Base-by-base conservation (phyloP, 2,888 invertebrate species). In the Epirrhoe alternata region DNA sequence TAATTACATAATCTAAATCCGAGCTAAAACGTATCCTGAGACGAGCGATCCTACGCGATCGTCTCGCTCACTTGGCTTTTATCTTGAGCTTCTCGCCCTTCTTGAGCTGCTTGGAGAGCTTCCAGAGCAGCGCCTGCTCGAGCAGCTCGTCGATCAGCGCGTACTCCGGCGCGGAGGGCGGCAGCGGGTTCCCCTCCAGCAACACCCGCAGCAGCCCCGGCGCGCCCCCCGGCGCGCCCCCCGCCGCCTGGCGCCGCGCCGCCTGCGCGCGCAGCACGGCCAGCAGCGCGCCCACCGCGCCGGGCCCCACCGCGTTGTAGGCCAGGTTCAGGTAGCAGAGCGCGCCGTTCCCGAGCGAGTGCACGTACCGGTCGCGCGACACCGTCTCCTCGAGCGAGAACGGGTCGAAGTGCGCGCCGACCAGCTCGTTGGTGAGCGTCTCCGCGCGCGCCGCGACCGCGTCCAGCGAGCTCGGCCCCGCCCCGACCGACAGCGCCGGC, bases 301-400 rank as follows among this genome's bases (percentile, higher is more conserved):
- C 5, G 61, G 64, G 70, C 6, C 73, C 70, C 33, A 82, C 68
- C n/a, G 67, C 16, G 66, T 82, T 82, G 69, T 76, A 72, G 57
- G 76, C 70, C 47, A 81, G 57, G 63, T 77, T 79, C 54, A 81
- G 68, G 47, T 57, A 76, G 55, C 73, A 67, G 50, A 81, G 74
- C 14, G 49, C 35, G 51, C 66, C 24, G 69, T 81, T 80, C 5
- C 81, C 81, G 5, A 55, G 24, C 30, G 69, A 80, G 71, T 66
- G 69, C 52, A 71, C 10, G 24, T 47, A 45, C 0, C 58, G 67
- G 38, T 59, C 71, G 47, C 61, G 65, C 24, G 17, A 2, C 51
- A 67, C 61, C 7, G 72, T 75, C 54, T 74, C 72, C 10, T 65
- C 72, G 24, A 30, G 16, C 7, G 31, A 58, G 73, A 79, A 79